Conservation (phyloP, 2,113 vertebrate species). For the Caretta caretta region DNA sequence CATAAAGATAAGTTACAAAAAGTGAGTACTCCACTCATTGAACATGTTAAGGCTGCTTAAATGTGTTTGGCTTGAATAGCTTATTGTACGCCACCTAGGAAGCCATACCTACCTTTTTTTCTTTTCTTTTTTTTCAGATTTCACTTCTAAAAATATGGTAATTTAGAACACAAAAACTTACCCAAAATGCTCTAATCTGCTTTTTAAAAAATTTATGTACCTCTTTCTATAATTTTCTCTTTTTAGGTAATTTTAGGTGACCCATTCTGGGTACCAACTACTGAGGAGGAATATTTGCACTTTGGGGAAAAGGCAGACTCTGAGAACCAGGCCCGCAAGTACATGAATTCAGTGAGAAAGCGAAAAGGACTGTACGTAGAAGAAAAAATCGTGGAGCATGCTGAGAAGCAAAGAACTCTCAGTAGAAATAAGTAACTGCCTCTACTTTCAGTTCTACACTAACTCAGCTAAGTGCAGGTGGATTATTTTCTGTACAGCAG, state of each 20-base stretch:
- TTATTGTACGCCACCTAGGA: background rate
- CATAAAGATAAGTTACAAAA: background rate
- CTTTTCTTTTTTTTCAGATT: background rate
- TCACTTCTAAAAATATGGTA: background rate
- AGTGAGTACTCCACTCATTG: background rate
- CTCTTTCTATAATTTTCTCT: background rate
- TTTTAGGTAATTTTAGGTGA: constrained; percentile 91
- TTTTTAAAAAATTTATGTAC: background rate
- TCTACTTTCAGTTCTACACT: background rate
- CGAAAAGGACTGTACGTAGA: constrained; percentile 96
- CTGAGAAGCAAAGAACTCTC: constrained; percentile 96
- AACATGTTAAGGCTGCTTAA: background rate
- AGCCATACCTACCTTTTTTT: background rate
- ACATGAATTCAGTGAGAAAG: constrained; percentile 92
- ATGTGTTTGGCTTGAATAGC: background rate
- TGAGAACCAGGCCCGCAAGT: constrained; percentile 93
- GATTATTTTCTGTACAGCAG: constrained; percentile 26
- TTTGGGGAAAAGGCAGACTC: constrained; percentile 98
- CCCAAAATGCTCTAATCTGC: background rate
- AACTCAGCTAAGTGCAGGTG: background rate
- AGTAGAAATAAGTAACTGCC: constrained; percentile 90
- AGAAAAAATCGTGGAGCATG: constrained; percentile 96
- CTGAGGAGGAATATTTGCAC: constrained; percentile 97
- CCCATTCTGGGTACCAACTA: constrained; percentile 97
- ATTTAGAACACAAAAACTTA: background rate